phyloP scores from a whole-genome alignment of 2,113 vertebrate genomes.

The Siniperca knerii region DNA sequence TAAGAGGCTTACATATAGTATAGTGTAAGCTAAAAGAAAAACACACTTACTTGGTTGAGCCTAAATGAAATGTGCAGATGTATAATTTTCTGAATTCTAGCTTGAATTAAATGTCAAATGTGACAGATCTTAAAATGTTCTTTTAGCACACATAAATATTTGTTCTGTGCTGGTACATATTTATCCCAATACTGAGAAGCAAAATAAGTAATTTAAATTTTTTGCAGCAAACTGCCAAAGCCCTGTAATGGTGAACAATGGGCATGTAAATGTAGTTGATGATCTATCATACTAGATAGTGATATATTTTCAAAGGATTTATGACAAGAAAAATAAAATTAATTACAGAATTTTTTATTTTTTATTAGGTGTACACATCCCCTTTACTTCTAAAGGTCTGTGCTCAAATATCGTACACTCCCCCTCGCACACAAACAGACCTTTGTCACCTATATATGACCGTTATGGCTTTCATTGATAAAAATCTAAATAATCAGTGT shows the following conservation, averaged over 20 bases:
- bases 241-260: not conserved
- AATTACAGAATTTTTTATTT: conserved; percentile 37
- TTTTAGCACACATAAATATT: not conserved
- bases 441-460: conserved; percentile 48
- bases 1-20: conserved; percentile 15
- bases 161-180: not conserved
- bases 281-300: not conserved
- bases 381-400: conserved; percentile 59
- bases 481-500: conserved; percentile 63
- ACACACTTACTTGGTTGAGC: not conserved
- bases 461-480: conserved; percentile 75
- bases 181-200: not conserved
- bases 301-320: conserved; percentile 9
- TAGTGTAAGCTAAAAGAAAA: not conserved
- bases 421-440: conserved; percentile 49
- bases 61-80: not conserved
- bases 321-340: conserved; percentile 33
- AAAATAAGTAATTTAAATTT: not conserved
- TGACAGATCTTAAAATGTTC: not conserved
- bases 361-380: conserved; percentile 68
- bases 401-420: conserved; percentile 47
- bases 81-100: not conserved
- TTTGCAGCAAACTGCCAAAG: not conserved
- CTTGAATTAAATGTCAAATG: not conserved
- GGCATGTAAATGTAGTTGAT: not conserved